A percentile compares a stretch with the other conserved stretches of the same genome.
Conservation (phyloP, 2,888 invertebrate genomes). For the Yponomeuta sedellus region DNA sequence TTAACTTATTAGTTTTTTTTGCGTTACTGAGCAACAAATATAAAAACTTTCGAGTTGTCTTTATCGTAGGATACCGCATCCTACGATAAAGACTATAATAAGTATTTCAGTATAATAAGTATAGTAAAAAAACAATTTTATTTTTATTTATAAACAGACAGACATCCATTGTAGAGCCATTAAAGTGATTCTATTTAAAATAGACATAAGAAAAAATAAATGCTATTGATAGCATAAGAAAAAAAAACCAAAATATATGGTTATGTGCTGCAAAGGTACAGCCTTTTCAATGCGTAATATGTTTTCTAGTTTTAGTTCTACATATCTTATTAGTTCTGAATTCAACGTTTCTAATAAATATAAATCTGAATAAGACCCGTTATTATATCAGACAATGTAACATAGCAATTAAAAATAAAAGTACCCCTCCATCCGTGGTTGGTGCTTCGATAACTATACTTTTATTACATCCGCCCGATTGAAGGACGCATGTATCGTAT, state of each 20-base stretch:
- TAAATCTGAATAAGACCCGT: too few species aligned
- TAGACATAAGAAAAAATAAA: slow-evolving; percentile 51
- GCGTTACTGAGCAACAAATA: too few species aligned
- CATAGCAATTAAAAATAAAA: not conserved
- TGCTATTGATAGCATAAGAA: slow-evolving; percentile 54
- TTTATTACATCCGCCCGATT: slow-evolving; percentile 12
- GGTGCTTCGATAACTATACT: not conserved
- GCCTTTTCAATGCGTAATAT: not conserved
- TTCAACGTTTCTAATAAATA: too few species aligned
- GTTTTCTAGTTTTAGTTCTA: too few species aligned
- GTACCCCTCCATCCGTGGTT: not conserved
- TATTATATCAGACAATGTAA: too few species aligned
- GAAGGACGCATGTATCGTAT: slow-evolving; percentile 34
- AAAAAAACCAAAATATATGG: slow-evolving; percentile 37
- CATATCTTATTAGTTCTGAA: too few species aligned
- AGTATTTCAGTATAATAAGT: not conserved
- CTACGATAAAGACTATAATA: too few species aligned
- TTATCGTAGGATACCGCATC: too few species aligned
- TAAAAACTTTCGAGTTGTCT: too few species aligned
- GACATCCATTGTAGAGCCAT: slow-evolving; percentile 41
- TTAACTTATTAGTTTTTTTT: too few species aligned
- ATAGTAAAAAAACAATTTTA: slow-evolving; percentile 2
- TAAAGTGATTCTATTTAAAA: slow-evolving; percentile 56
- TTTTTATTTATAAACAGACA: slow-evolving; percentile 5
- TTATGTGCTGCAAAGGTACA: not conserved